Evolutionary conservation across 30 jellyfish, hydroid and myxozoan species (phyloP).

Genomic region (Clytia hemisphaerica): DNA sequence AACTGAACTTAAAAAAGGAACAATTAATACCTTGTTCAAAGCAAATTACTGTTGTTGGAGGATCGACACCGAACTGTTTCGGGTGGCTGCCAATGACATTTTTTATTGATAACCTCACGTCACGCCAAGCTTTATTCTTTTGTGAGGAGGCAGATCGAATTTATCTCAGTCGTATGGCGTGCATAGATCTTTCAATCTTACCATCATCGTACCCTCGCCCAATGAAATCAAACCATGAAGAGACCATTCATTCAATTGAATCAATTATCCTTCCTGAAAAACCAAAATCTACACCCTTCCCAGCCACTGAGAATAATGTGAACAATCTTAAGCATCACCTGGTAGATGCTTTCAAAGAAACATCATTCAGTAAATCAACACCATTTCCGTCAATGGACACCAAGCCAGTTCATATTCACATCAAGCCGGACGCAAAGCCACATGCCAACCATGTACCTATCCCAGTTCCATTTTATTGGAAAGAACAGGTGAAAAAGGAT

Average conservation of each 20-base stretch:
- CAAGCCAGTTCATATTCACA: background rate
- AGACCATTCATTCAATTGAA: background rate
- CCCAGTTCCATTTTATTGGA: conserved; percentile 13
- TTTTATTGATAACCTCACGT: background rate
- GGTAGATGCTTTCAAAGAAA: background rate
- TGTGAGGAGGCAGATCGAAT: conserved; percentile 2
- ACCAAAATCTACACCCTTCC: background rate
- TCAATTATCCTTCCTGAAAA: background rate
- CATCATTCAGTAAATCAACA: conserved; percentile 11
- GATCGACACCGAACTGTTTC: background rate
- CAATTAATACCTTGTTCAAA: too few species aligned
- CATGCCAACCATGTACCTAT: conserved; percentile 6
- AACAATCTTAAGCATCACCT: background rate
- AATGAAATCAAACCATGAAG: background rate
- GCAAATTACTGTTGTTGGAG: conserved; percentile 6
- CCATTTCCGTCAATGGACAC: conserved; percentile 25
- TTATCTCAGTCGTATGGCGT: background rate
- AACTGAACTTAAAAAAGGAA: too few species aligned
- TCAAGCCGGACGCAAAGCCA: conserved; percentile 1
- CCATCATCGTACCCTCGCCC: conserved; percentile 21
- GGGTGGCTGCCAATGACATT: conserved; percentile 21
- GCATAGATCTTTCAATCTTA: conserved; percentile 8
- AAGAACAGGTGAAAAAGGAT: conserved; percentile 6
- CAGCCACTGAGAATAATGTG: background rate
- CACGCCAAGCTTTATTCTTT: background rate